Evolutionary conservation across 1,140 invertebrate genomes (phyloP).

Genomic region (Drosophila subpulchrella): DNA sequence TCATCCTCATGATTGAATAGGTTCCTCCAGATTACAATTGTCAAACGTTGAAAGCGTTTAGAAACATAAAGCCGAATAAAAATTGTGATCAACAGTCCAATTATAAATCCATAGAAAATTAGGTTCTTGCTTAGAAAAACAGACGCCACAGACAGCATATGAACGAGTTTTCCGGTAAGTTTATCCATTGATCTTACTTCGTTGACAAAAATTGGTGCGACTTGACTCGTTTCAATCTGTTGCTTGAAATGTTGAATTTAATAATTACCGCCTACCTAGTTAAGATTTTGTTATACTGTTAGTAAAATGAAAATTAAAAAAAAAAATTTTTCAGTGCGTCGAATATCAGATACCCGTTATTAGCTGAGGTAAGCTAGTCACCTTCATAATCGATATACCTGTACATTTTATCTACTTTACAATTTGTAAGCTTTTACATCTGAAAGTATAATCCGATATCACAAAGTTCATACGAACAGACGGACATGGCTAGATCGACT

Average conservation of each 20-base stretch:
- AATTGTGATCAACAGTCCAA: background rate
- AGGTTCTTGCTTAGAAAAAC: background rate
- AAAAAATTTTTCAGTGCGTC: too few species aligned
- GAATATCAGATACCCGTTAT: too few species aligned
- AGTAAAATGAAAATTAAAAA: too few species aligned
- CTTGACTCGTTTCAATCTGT: background rate
- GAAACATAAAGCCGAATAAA: background rate
- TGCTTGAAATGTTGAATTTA: too few species aligned
- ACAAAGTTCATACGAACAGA: too few species aligned
- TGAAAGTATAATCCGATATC: too few species aligned
- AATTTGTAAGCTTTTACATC: too few species aligned
- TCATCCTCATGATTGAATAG: background rate
- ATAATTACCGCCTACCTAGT: background rate
- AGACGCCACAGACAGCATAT: background rate
- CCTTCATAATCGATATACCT: too few species aligned
- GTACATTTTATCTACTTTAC: too few species aligned
- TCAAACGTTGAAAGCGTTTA: background rate
- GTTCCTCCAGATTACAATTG: background rate
- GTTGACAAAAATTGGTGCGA: background rate
- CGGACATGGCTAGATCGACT: too few species aligned
- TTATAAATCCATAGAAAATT: background rate
- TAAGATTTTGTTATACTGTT: too few species aligned
- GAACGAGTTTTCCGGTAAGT: background rate
- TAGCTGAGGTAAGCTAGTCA: too few species aligned
- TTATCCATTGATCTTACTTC: background rate